phyloP scores from a whole-genome alignment of 2,888 invertebrate genomes.

The Agonopterix arenella region DNA sequence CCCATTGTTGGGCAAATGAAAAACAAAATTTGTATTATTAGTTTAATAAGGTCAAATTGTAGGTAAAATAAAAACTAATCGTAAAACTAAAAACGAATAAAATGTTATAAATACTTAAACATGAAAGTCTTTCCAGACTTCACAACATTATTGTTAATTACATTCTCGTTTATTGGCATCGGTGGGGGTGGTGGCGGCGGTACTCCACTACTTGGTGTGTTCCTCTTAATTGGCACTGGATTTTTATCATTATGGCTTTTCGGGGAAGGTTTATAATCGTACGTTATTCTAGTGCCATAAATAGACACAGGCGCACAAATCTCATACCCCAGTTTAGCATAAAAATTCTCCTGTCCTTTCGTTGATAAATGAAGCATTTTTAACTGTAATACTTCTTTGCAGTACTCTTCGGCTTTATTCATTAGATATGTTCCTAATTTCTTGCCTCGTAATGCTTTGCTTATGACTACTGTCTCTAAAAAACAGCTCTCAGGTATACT shows the following conservation, averaged over 20 bases:
- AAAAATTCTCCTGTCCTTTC: constrained; percentile 86
- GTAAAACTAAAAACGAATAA: too few species aligned
- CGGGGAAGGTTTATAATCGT: constrained; percentile 16
- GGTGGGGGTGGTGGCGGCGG: constrained; percentile 58
- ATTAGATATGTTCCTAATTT: constrained; percentile 87
- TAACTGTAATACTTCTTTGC: constrained; percentile 77
- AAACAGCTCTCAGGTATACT: constrained; percentile 84
- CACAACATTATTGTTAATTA: constrained; percentile 25
- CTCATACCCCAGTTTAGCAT: constrained; percentile 83
- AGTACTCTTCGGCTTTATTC: constrained; percentile 85
- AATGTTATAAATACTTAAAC: constrained; percentile 47
- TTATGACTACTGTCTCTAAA: constrained; percentile 89
- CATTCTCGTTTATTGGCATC: constrained; percentile 40
- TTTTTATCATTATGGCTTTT: constrained; percentile 24
- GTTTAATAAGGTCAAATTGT: not conserved
- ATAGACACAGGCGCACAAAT: constrained; percentile 83
- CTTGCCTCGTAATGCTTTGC: constrained; percentile 81
- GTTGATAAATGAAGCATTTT: constrained; percentile 82
- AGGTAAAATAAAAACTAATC: not conserved
- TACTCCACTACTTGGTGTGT: constrained; percentile 15
- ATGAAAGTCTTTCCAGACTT: constrained; percentile 58
- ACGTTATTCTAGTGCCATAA: constrained; percentile 69
- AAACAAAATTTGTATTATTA: not conserved
- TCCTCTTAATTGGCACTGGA: constrained; percentile 26
- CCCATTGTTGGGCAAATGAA: too few species aligned